phyloP scores from a whole-genome alignment of 1,140 invertebrate species.

The Mizuhopecten yessoensis region DNA sequence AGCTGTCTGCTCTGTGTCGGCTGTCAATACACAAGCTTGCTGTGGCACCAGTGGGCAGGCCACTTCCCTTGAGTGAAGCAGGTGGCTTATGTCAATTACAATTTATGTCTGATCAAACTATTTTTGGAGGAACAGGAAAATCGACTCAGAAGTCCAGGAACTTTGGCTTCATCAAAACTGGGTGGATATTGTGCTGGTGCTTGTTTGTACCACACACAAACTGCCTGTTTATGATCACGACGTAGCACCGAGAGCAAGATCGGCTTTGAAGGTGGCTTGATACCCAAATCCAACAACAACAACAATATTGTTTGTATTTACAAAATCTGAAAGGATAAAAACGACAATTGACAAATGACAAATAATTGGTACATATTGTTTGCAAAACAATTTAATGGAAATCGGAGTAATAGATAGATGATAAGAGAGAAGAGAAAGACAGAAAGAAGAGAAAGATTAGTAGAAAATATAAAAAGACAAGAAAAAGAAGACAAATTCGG shows the following conservation, averaged over 20 bases:
- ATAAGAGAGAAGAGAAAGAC: too few species aligned
- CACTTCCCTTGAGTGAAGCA: constrained; percentile 31
- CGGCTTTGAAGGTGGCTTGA: too few species aligned
- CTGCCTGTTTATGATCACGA: background rate
- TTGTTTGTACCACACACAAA: background rate
- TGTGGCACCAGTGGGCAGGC: constrained; percentile 6
- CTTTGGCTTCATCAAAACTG: constrained; percentile 26
- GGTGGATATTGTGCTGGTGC: background rate
- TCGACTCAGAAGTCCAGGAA: background rate
- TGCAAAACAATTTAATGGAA: too few species aligned
- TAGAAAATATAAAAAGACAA: too few species aligned
- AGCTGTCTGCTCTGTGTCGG: background rate
- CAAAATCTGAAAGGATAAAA: background rate
- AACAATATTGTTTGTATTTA: too few species aligned
- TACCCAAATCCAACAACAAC: too few species aligned
- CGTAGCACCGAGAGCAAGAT: too few species aligned
- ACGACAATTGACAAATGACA: too few species aligned
- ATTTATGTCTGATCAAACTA: constrained; percentile 39
- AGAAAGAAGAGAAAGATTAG: too few species aligned
- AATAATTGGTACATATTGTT: too few species aligned
- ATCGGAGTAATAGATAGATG: too few species aligned
- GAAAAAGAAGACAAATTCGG: too few species aligned
- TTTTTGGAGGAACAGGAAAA: constrained; percentile 38
- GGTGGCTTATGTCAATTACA: constrained; percentile 37
- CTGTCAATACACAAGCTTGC: background rate